Percentiles rank a stretch among this genome's conserved stretches.
Conservation (phyloP, 2,888 invertebrate genomes). For the Drosophila macrospina region DNA sequence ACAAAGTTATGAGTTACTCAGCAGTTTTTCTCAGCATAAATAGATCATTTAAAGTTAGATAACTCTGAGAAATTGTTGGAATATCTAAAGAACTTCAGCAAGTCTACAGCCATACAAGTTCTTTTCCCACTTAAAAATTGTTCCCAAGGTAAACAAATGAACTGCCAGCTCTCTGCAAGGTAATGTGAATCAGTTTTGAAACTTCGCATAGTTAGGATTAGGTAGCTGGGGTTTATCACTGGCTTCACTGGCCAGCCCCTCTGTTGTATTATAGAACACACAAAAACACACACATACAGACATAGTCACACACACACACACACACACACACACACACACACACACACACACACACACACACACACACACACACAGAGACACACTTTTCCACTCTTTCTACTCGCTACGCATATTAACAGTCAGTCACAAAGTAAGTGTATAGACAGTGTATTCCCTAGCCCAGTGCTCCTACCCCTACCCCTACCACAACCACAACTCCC, state of each 20-base stretch:
- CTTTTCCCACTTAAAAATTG: no score
- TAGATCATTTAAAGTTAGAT: no score
- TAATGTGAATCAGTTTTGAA: conserved; percentile 35
- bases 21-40: no score
- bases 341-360: conserved; percentile 30
- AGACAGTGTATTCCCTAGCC: conserved; percentile 44
- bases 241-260: conserved; percentile 50
- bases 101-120: no score
- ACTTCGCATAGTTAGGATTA: conserved; percentile 67
- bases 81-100: no score
- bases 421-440: conserved; percentile 71
- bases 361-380: conserved; percentile 34
- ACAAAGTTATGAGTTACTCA: no score
- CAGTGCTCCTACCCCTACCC: not conserved
- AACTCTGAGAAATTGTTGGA: no score
- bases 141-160: not conserved
- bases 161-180: conserved; percentile 34
- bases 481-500: not conserved
- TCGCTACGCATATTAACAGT: conserved; percentile 62
- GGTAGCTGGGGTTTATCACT: conserved; percentile 57
- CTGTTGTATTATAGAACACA: conserved; percentile 80
- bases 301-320: conserved; percentile 28
- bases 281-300: conserved; percentile 17
- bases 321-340: conserved; percentile 29
- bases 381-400: conserved; percentile 82